Evolutionary conservation across 1,140 invertebrate species (phyloP).

Genomic region (Thaumatotibia leucotreta): DNA sequence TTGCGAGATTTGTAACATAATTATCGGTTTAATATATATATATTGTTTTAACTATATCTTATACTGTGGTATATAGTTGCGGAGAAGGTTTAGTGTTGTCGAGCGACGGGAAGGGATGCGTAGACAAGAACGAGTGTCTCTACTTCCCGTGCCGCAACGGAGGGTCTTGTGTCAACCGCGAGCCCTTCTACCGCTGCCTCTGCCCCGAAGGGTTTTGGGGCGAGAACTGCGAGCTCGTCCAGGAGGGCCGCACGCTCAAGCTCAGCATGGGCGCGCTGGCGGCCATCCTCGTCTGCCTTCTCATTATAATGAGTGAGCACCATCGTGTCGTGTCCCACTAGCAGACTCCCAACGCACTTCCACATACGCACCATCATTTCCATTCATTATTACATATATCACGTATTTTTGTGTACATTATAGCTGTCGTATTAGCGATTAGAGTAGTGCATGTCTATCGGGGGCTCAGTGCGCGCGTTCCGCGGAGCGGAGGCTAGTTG

Average conservation of each 20-base stretch:
- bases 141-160: slow-evolving; percentile 95
- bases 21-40: slow-evolving; percentile 21
- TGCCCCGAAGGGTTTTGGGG: slow-evolving; percentile 96
- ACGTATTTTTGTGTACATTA: slow-evolving; percentile 37
- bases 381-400: slow-evolving; percentile 29
- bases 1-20: slow-evolving; percentile 17
- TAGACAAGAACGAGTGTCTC: slow-evolving; percentile 95
- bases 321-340: slow-evolving; percentile 44
- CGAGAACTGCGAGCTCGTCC: slow-evolving; percentile 94
- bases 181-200: slow-evolving; percentile 88
- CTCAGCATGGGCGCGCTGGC: slow-evolving; percentile 95
- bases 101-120: slow-evolving; percentile 92
- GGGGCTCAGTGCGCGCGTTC: slow-evolving; percentile 60
- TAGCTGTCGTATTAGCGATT: slow-evolving; percentile 38
- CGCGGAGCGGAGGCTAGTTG: slow-evolving; percentile 20
- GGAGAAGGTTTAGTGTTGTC: slow-evolving; percentile 93
- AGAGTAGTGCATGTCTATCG: slow-evolving; percentile 56
- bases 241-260: slow-evolving; percentile 94
- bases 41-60: slow-evolving; percentile 34
- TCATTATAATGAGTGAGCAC: slow-evolving; percentile 95
- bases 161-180: slow-evolving; percentile 91
- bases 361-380: slow-evolving; percentile 37
- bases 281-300: slow-evolving; percentile 94
- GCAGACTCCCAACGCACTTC: slow-evolving; percentile 40
- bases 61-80: slow-evolving; percentile 82